Percentiles rank a stretch among this genome's conserved stretches.
Evolutionary conservation across 2,113 vertebrate genomes (phyloP).

Genomic region (Tenebrosternarchus preto): DNA sequence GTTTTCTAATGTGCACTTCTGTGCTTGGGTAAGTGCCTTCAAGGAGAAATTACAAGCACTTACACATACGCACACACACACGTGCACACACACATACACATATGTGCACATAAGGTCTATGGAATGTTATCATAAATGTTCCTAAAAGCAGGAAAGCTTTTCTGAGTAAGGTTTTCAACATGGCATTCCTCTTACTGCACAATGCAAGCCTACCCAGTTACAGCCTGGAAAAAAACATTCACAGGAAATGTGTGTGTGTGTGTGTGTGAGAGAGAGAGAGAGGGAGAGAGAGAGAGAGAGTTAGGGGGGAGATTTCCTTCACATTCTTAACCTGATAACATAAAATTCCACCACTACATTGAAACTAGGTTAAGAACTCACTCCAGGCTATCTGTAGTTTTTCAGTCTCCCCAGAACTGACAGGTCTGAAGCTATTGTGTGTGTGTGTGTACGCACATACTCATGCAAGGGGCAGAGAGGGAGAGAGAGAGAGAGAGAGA

Average conservation of each 20-base stretch:
- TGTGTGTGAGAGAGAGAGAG: not conserved
- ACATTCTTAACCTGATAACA: constrained; percentile 43
- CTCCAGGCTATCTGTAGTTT: constrained; percentile 9
- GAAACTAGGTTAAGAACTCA: constrained; percentile 26
- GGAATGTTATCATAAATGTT: constrained; percentile 50
- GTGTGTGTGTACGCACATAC: not conserved
- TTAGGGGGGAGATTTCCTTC: constrained; percentile 22
- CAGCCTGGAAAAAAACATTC: not conserved
- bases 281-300: no score
- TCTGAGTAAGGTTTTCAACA: constrained; percentile 18
- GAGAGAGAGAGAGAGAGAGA: not conserved
- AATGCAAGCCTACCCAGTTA: constrained; percentile 27
- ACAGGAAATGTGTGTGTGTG: constrained; percentile 35
- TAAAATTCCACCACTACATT: constrained; percentile 9
- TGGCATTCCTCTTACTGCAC: constrained; percentile 48
- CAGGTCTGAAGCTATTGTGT: constrained; percentile 23
- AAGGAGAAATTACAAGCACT: not conserved
- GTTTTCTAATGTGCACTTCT: not conserved
- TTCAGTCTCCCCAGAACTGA: constrained; percentile 1
- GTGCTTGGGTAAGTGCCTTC: not conserved
- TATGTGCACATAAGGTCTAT: constrained; percentile 7
- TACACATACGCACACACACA: not conserved
- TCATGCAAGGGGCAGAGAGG: no score
- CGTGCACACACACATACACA: not conserved
- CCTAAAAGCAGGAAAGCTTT: constrained; percentile 48